Conservation (phyloP, 2,797 vertebrate genomes). For the Xiphorhynchus erythropygius region DNA sequence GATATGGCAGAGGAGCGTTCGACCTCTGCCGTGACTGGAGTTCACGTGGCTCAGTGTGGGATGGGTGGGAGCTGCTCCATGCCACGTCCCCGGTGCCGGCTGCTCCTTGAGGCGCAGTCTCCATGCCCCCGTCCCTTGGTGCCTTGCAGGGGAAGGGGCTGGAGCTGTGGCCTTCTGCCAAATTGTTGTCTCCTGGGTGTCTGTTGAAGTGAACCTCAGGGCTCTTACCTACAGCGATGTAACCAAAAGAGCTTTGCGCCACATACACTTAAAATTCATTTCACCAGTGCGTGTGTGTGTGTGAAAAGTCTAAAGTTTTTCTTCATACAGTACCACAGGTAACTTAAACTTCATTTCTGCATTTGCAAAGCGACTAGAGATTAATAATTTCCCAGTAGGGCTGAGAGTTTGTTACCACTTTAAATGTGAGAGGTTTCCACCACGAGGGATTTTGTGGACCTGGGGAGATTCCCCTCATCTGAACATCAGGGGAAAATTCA, state of each 20-base stretch:
- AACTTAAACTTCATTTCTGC: not conserved
- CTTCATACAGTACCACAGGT: not conserved
- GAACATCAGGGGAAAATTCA: too few species aligned
- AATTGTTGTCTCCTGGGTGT: not conserved
- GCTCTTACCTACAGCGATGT: not conserved
- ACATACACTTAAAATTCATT: not conserved
- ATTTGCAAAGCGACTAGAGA: not conserved
- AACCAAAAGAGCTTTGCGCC: not conserved
- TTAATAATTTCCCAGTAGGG: not conserved
- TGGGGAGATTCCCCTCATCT: not conserved
- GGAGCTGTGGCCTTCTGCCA: not conserved
- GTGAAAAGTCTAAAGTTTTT: not conserved
- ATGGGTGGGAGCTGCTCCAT: not conserved
- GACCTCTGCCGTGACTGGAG: fast-evolving
- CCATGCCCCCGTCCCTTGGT: not conserved
- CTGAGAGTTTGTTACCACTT: not conserved
- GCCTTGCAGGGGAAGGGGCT: not conserved
- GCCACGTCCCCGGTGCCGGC: fast-evolving
- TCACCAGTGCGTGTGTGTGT: not conserved
- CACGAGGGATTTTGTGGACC: not conserved
- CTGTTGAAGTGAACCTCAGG: not conserved
- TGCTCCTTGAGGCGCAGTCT: fast-evolving
- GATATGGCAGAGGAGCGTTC: not conserved
- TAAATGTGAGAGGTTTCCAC: not conserved
- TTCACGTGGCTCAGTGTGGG: not conserved